Evolutionary conservation across 2,888 invertebrate genomes (phyloP).

Genomic region (Drosophila tripunctata): DNA sequence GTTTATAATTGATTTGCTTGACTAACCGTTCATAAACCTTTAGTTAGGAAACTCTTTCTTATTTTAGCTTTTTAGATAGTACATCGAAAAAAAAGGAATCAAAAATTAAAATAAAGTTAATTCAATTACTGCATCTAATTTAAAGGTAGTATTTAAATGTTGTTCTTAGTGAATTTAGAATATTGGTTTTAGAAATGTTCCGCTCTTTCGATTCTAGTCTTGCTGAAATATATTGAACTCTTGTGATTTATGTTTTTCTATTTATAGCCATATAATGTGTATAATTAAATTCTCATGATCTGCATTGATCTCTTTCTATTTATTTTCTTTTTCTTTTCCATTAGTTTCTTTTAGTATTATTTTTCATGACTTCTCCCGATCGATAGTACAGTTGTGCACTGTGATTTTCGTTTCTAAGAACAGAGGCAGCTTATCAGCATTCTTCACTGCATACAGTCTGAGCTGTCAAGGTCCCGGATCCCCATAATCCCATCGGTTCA

Average conservation of each 20-base stretch:
- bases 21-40: no score
- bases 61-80: no score
- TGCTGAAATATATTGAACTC: background rate
- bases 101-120: no score
- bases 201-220: no score
- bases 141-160: no score
- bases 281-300: background rate
- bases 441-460: constrained; percentile 12
- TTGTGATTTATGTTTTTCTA: constrained; percentile 1
- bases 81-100: no score
- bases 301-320: background rate
- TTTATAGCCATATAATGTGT: background rate
- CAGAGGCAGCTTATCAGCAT: constrained; percentile 47
- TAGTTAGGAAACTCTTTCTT: no score
- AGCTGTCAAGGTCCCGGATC: constrained; percentile 30
- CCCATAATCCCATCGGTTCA: constrained; percentile 22
- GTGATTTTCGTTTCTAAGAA: constrained; percentile 29
- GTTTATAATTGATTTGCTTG: no score
- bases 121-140: no score
- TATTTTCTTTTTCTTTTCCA: background rate
- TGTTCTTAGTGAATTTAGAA: no score
- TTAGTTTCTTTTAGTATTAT: background rate
- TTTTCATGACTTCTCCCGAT: background rate
- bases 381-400: constrained; percentile 49
- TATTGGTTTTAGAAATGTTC: no score